Evolutionary conservation across 1,140 invertebrate genomes (phyloP).

Genomic region (Pomacea maculata): DNA sequence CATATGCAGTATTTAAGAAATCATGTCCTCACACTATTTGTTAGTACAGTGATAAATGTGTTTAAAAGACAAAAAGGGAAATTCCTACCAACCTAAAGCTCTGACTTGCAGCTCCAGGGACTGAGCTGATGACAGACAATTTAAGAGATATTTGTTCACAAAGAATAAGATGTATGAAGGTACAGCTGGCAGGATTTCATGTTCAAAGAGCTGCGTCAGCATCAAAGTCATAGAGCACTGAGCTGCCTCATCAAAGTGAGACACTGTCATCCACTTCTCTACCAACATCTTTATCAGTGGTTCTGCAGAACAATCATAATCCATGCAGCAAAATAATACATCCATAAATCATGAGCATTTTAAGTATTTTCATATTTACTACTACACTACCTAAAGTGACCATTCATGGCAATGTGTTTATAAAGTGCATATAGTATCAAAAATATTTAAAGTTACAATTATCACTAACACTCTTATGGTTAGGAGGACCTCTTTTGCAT

Average conservation of each 20-base stretch:
- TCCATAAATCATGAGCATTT: too few species aligned
- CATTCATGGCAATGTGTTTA: too few species aligned
- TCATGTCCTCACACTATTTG: too few species aligned
- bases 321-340: too few species aligned
- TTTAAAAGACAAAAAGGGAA: neutral
- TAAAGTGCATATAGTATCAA: too few species aligned
- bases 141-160: neutral
- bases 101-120: neutral
- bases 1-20: too few species aligned
- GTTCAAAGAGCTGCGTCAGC: neutral
- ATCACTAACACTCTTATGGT: neutral
- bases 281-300: too few species aligned
- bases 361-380: too few species aligned
- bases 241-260: neutral
- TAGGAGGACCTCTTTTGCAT: neutral
- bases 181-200: neutral
- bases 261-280: too few species aligned
- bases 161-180: neutral
- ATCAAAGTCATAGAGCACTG: slow-evolving; percentile 1
- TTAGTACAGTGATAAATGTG: too few species aligned
- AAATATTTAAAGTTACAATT: neutral
- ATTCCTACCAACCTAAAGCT: neutral
- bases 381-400: too few species aligned
- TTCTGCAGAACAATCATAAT: too few species aligned
- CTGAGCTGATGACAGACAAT: slow-evolving; percentile 4